phyloP scores from a whole-genome alignment of 1,140 invertebrate species.

The Trypoxylus dichotomus region DNA sequence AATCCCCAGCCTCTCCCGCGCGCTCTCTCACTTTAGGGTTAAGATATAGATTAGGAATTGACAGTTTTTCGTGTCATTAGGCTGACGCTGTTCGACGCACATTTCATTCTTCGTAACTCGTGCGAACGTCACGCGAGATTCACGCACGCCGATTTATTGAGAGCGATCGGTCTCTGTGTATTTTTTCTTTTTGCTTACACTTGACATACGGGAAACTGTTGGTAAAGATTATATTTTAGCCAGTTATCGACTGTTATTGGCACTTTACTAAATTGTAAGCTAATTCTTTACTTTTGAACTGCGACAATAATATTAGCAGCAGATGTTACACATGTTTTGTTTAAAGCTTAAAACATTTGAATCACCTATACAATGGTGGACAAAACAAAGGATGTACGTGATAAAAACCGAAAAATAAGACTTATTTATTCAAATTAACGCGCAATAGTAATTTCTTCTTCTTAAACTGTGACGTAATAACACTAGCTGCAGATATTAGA shows the following conservation, averaged over 20 bases:
- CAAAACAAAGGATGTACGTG: no score
- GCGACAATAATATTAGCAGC: no score
- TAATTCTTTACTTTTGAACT: no score
- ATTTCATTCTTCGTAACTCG: background rate
- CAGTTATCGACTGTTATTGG: background rate
- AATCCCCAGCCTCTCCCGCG: background rate
- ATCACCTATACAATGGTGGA: no score
- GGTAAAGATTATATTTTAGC: background rate
- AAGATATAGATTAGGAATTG: constrained; percentile 7
- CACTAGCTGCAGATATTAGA: no score
- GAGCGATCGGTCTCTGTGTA: background rate
- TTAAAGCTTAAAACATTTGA: no score
- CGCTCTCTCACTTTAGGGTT: background rate
- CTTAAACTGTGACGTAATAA: no score
- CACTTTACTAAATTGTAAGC: background rate
- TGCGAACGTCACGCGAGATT: background rate
- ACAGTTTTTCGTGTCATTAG: background rate
- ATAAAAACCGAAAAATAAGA: no score
- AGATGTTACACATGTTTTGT: no score
- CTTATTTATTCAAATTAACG: no score
- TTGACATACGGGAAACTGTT: background rate
- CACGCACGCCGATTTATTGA: background rate
- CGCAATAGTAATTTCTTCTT: no score
- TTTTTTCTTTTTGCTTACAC: background rate
- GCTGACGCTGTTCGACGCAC: background rate